Evolutionary conservation across 2,888 invertebrate species (phyloP).

Genomic region (Liodrosophila aerea): DNA sequence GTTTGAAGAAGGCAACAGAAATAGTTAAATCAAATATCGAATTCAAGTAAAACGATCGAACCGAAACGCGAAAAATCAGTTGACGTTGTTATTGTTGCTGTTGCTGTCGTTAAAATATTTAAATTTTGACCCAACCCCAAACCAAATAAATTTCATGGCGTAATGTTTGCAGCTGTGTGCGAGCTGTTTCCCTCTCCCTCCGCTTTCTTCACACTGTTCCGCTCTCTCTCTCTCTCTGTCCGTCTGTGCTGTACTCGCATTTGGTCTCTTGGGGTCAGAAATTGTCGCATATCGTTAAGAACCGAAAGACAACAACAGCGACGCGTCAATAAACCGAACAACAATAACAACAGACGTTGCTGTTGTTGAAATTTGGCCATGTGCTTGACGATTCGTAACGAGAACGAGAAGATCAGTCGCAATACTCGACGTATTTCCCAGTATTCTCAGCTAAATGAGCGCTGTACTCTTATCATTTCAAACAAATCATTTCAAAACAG

Average conservation of each 20-base stretch:
- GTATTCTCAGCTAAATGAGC: too few relatives aligned
- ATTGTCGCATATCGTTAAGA: conserved; percentile 72
- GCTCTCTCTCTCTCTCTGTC: conserved; percentile 13
- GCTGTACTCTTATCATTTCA: too few relatives aligned
- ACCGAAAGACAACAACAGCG: conserved; percentile 33
- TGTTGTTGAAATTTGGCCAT: conserved; percentile 51
- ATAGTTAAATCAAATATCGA: conserved; percentile 21
- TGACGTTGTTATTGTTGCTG: conserved; percentile 44
- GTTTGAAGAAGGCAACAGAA: conserved; percentile 23
- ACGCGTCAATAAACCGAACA: conserved; percentile 30
- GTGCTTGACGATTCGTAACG: conserved; percentile 51
- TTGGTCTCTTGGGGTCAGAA: conserved; percentile 68
- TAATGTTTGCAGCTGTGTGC: conserved; percentile 70
- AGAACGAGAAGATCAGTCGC: background rate
- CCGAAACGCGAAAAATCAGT: conserved; percentile 70
- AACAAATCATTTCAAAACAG: too few relatives aligned
- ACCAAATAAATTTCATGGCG: conserved; percentile 71
- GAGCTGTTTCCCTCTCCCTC: conserved; percentile 9
- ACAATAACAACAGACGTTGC: conserved; percentile 25
- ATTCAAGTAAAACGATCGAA: conserved; percentile 24
- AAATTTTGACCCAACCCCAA: conserved; percentile 77
- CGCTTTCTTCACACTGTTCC: background rate
- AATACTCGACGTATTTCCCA: too few relatives aligned
- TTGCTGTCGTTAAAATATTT: conserved; percentile 65
- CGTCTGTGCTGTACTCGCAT: conserved; percentile 45